These are phyloP conservation scores for Enchytraeus crypticus DNA, from an alignment of 2,888 invertebrate genomes.

Conservation along the genomic window DNA sequence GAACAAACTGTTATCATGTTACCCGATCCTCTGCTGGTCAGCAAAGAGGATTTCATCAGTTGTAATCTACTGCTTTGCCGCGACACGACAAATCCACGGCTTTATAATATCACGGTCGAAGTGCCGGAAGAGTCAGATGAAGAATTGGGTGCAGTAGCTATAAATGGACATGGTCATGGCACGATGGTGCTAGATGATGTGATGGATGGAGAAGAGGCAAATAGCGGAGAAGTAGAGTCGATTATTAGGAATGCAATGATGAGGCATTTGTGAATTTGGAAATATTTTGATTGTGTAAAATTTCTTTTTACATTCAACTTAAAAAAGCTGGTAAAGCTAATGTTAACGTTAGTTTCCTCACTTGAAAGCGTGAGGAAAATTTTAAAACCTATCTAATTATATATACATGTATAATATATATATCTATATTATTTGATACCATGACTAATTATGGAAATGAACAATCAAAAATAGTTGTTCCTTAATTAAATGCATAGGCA, in stretches of 20 bases:
- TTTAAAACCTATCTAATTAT: too few relatives aligned
- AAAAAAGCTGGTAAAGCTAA: too few relatives aligned
- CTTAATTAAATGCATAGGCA: too few relatives aligned
- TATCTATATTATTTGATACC: too few relatives aligned
- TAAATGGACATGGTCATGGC: background rate
- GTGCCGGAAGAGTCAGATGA: slow-evolving; percentile 4
- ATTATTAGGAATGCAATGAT: background rate
- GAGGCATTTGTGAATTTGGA: background rate
- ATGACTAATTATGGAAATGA: too few relatives aligned
- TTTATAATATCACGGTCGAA: slow-evolving; percentile 16
- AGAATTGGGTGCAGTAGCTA: background rate
- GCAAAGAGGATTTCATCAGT: slow-evolving; percentile 54
- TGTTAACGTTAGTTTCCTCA: too few relatives aligned
- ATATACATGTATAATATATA: too few relatives aligned
- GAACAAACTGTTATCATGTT: slow-evolving; percentile 85
- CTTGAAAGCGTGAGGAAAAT: too few relatives aligned
- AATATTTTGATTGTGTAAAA: background rate
- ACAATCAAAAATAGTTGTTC: too few relatives aligned
- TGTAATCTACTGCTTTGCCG: slow-evolving; percentile 33
- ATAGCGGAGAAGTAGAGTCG: background rate
- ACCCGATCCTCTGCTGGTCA: slow-evolving; percentile 62
- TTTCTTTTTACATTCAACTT: background rate
- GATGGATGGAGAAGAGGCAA: background rate
- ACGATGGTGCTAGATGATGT: background rate
- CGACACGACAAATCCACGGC: slow-evolving; percentile 20